phyloP scores from a whole-genome alignment of 1,140 invertebrate species.

The Trichonephila clavipes region DNA sequence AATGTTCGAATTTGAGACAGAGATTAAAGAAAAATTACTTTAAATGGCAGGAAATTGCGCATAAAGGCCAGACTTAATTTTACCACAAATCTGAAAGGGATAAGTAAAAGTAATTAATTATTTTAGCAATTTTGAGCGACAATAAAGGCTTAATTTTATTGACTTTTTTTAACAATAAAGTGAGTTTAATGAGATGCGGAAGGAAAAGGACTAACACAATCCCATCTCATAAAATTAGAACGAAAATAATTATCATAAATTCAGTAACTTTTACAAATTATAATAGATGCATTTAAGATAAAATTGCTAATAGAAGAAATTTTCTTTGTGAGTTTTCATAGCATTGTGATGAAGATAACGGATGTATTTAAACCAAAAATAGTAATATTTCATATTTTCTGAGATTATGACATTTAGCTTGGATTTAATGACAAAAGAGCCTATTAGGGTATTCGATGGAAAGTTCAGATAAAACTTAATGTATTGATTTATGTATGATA shows the following conservation, averaged over 20 bases:
- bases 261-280: background rate
- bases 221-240: no score
- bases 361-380: background rate
- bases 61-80: no score
- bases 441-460: background rate
- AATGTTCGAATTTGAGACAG: no score
- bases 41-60: no score
- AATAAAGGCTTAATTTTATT: no score
- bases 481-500: constrained; percentile 33
- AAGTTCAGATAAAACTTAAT: constrained; percentile 49
- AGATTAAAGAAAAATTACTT: no score
- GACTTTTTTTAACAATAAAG: no score
- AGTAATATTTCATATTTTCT: constrained; percentile 19
- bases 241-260: background rate
- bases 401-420: background rate
- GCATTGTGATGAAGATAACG: background rate
- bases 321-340: background rate
- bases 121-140: no score
- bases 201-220: no score
- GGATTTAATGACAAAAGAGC: background rate
- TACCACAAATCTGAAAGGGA: no score
- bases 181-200: no score
- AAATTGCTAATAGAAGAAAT: background rate
- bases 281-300: background rate
- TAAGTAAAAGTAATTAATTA: no score